A percentile compares a stretch with the other conserved stretches of the same genome.
These are phyloP conservation scores for Hippocampus barbouri DNA, from an alignment of 2,113 vertebrate species.

Conservation along the genomic window DNA sequence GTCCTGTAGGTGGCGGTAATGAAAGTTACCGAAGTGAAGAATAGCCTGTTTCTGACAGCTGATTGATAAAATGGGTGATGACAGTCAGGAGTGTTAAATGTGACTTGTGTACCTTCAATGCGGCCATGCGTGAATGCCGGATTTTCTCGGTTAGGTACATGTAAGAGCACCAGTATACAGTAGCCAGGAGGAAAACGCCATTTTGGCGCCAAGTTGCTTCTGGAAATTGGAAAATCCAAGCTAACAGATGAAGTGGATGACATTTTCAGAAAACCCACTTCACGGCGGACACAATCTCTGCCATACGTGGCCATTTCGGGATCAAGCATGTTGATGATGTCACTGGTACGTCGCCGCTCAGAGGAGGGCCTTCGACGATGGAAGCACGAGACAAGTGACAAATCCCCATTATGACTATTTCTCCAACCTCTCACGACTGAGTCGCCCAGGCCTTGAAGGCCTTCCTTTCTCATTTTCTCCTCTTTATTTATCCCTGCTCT, in stretches of 20 bases:
- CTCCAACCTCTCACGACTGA: constrained; percentile 20
- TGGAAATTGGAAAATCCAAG: neutral
- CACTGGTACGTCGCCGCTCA: neutral
- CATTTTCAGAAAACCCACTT: neutral
- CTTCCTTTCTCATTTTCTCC: constrained; percentile 46
- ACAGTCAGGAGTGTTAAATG: no score
- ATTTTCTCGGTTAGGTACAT: no score
- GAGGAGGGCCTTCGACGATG: constrained; percentile 11
- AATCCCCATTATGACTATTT: constrained; percentile 52
- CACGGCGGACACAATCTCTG: neutral
- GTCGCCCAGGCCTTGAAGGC: constrained; percentile 21
- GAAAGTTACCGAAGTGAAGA: neutral
- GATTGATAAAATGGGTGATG: no score
- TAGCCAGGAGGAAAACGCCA: no score
- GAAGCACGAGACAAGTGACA: constrained; percentile 45
- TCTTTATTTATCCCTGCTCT: constrained; percentile 47
- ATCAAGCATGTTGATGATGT: neutral
- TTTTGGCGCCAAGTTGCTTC: neutral
- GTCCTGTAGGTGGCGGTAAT: neutral
- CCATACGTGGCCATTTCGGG: neutral
- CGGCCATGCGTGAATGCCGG: no score
- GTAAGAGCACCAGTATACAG: no score
- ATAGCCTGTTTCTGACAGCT: no score
- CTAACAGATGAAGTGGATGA: neutral
- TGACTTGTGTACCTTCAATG: no score